A percentile compares a stretch with the other conserved stretches of the same genome.
phyloP scores from a whole-genome alignment of 2,888 invertebrate species.

The Tetranychus piercei region DNA sequence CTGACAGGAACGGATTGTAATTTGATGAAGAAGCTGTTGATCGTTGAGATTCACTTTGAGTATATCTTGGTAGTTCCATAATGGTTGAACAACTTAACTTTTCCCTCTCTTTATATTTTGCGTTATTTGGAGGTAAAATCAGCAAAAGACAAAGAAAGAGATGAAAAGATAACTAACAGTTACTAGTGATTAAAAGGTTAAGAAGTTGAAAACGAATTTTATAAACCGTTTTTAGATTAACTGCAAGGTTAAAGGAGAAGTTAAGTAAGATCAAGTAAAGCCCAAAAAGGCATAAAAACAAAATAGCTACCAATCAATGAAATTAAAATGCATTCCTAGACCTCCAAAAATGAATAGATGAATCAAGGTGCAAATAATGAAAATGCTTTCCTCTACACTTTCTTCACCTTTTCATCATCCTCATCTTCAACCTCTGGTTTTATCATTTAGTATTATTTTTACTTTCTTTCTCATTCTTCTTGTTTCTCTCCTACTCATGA shows the following conservation, averaged over 20 bases:
- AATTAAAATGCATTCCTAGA: background rate
- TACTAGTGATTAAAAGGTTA: background rate
- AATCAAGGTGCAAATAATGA: no score
- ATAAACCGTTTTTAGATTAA: no score
- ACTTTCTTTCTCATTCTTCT: background rate
- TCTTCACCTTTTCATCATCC: background rate
- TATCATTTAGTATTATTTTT: background rate
- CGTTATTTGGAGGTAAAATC: background rate
- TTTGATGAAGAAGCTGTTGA: background rate
- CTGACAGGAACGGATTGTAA: background rate
- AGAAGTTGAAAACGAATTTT: no score
- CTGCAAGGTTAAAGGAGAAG: no score
- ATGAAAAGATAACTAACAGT: background rate
- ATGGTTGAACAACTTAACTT: background rate
- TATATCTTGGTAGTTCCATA: background rate
- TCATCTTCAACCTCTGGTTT: background rate
- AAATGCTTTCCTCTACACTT: background rate
- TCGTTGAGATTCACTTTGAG: background rate
- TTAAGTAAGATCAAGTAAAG: no score
- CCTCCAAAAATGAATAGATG: no score
- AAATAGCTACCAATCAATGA: background rate
- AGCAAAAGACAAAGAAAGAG: background rate
- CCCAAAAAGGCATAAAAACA: no score
- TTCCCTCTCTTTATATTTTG: background rate
- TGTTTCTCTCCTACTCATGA: background rate